Percentiles rank a stretch among this genome's conserved stretches.
phyloP scores from a whole-genome alignment of 1,140 invertebrate genomes.

The Apis mellifera region Amel_HAv3.1 CM009932.2:13713501-13714000 shows the following conservation, averaged over 20 bases:
- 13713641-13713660: slow-evolving; percentile 72
- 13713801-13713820: slow-evolving; percentile 73
- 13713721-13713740: slow-evolving; percentile 70
- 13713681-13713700: slow-evolving; percentile 75
- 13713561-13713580: slow-evolving; percentile 88
- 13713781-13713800: slow-evolving; percentile 64
- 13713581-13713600: slow-evolving; percentile 92
- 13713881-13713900: slow-evolving; percentile 74
- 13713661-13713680: slow-evolving; percentile 74
- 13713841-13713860: slow-evolving; percentile 70
- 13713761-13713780: slow-evolving; percentile 73
- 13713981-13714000: slow-evolving; percentile 69
- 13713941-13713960: slow-evolving; percentile 67
- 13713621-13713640: slow-evolving; percentile 85
- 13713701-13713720: slow-evolving; percentile 67
- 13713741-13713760: slow-evolving; percentile 72
- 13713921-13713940: slow-evolving; percentile 76
- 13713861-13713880: slow-evolving; percentile 71
- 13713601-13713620: slow-evolving; percentile 92
- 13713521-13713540: background rate
- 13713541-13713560: slow-evolving; percentile 67
- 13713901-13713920: slow-evolving; percentile 79
- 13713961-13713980: slow-evolving; percentile 73
- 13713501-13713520: background rate
- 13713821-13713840: slow-evolving; percentile 71